Conservation (phyloP, 2,888 invertebrate species). For the Acrocera orbiculus region DNA sequence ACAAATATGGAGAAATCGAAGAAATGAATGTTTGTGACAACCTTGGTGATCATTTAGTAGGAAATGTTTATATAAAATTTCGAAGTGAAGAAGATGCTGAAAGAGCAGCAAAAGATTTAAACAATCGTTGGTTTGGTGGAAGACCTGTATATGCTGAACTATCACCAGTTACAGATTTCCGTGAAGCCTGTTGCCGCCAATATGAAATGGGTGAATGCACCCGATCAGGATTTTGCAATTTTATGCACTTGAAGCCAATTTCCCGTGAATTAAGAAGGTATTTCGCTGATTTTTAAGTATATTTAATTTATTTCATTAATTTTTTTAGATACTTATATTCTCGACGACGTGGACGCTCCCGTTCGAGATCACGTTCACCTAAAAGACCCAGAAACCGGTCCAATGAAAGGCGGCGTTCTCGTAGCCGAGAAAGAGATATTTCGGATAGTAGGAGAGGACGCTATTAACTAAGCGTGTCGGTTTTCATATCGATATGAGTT, state of each 20-base stretch:
- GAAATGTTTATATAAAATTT: constrained; percentile 98
- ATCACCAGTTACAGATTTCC: constrained; percentile 97
- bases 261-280: constrained; percentile 82
- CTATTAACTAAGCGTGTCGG: no score
- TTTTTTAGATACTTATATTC: constrained; percentile 50
- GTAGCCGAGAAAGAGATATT: constrained; percentile 22
- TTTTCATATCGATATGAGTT: no score
- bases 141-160: constrained; percentile 95
- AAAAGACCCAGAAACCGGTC: constrained; percentile 21
- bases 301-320: constrained; percentile 9
- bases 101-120: constrained; percentile 88
- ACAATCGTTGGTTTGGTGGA: constrained; percentile 98
- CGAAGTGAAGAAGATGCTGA: constrained; percentile 97
- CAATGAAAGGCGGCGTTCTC: constrained; percentile 29
- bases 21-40: constrained; percentile 99
- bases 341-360: constrained; percentile 40
- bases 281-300: constrained; percentile 2
- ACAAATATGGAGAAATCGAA: constrained; percentile 98
- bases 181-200: constrained; percentile 97
- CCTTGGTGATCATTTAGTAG: constrained; percentile 93
- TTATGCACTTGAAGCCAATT: constrained; percentile 99
- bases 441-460: constrained; percentile 21
- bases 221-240: constrained; percentile 97
- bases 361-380: constrained; percentile 28
- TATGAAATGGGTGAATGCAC: constrained; percentile 99